These are phyloP conservation scores for Aix galericulata DNA, from an alignment of 2,113 vertebrate genomes.

Conservation along the genomic window DNA sequence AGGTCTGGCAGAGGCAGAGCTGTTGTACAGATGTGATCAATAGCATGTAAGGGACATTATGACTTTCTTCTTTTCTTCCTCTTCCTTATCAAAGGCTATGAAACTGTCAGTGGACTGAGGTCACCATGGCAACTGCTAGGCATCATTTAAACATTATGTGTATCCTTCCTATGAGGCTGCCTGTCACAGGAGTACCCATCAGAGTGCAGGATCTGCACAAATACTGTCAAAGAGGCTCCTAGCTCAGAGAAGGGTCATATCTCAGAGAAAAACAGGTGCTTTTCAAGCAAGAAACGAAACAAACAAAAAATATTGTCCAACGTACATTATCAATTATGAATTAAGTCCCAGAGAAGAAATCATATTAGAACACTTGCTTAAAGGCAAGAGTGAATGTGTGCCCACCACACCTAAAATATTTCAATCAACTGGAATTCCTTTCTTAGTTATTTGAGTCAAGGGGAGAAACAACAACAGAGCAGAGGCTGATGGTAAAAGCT, in stretches of 20 bases:
- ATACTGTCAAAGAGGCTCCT: neutral
- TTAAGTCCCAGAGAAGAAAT: neutral
- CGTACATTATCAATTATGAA: neutral
- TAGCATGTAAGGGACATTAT: neutral
- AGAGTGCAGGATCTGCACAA: neutral
- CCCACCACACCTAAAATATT: neutral
- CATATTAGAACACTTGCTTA: neutral
- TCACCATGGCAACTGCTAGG: slow-evolving; percentile 62
- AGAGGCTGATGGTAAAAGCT: neutral
- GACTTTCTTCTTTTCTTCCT: neutral
- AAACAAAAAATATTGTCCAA: rapidly evolving
- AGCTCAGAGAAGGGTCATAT: neutral
- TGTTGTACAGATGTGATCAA: neutral
- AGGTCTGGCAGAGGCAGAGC: neutral
- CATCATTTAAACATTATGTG: neutral
- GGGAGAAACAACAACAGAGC: neutral
- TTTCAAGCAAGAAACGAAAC: neutral
- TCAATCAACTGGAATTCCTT: neutral
- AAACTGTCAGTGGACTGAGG: slow-evolving; percentile 23
- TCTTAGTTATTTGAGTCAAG: neutral
- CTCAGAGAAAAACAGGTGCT: neutral
- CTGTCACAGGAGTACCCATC: neutral
- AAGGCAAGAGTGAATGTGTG: neutral
- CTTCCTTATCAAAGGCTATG: neutral
- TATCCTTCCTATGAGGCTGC: neutral